phyloP scores from a whole-genome alignment of 2,113 vertebrate species.

The Brachirus orientalis region DNA sequence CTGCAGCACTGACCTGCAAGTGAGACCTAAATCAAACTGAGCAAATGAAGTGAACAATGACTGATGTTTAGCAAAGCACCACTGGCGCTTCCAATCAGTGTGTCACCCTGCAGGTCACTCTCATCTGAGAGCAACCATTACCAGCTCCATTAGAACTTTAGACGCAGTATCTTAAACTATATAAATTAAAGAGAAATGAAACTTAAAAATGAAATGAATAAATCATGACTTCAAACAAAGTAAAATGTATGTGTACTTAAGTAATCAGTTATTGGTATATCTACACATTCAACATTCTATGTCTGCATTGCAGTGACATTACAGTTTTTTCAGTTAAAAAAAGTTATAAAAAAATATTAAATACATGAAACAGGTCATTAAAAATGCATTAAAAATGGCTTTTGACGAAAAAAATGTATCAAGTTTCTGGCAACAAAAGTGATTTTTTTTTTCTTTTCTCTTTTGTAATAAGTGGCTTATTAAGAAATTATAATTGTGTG shows the following conservation, averaged over 20 bases:
- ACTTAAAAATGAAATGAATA: neutral
- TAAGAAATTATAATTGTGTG: too few species aligned
- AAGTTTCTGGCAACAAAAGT: too few species aligned
- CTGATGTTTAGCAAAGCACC: constrained; percentile 40
- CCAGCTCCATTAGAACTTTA: neutral
- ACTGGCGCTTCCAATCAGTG: constrained; percentile 31
- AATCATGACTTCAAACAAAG: neutral
- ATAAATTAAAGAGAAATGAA: neutral
- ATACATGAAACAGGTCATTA: too few species aligned
- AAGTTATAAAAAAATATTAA: too few species aligned
- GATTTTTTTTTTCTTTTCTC: too few species aligned
- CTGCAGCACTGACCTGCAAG: constrained; percentile 38
- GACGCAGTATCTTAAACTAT: neutral
- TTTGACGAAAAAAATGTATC: too few species aligned
- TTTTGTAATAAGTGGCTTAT: too few species aligned
- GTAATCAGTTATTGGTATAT: too few species aligned
- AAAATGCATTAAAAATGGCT: too few species aligned
- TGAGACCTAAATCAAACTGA: constrained; percentile 45
- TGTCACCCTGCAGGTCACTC: constrained; percentile 33
- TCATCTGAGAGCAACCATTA: neutral
- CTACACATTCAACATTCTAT: too few species aligned
- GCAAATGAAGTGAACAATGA: constrained; percentile 49
- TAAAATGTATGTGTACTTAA: neutral
- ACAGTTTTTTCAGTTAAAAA: too few species aligned
- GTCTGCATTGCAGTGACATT: too few species aligned